phyloP scores from a whole-genome alignment of 2,113 vertebrate species.

The Indri indri region DNA sequence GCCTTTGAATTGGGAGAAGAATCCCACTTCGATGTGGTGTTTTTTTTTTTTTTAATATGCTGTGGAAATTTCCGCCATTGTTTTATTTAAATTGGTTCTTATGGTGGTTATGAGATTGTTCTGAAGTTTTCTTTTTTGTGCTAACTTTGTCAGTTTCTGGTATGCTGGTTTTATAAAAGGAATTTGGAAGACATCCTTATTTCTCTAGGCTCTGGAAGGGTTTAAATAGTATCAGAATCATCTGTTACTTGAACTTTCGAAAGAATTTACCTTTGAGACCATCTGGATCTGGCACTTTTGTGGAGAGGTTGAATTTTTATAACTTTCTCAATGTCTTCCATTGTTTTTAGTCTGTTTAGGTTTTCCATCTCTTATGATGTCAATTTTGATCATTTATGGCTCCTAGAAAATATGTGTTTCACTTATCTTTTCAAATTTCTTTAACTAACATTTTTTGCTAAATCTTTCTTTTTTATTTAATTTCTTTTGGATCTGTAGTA shows the following conservation, averaged over 20 bases:
- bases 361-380: neutral
- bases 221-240: constrained; percentile 65
- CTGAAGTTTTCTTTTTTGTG: constrained; percentile 50
- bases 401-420: neutral
- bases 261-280: constrained; percentile 65
- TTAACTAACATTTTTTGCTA: neutral
- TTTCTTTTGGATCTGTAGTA: neutral
- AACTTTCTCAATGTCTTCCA: constrained; percentile 22
- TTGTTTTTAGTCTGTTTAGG: constrained; percentile 34
- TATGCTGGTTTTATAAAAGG: constrained; percentile 42
- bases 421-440: neutral
- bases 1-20: neutral
- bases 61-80: neutral
- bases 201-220: constrained; percentile 37
- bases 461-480: neutral
- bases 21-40: neutral
- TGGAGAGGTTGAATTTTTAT: constrained; percentile 34
- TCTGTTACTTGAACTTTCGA: constrained; percentile 61
- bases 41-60: constrained; percentile 1
- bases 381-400: neutral
- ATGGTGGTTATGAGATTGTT: neutral
- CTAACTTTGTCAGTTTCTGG: constrained; percentile 47
- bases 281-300: constrained; percentile 57
- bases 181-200: constrained; percentile 51
- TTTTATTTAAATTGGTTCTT: constrained; percentile 4